Evolutionary conservation across 2,888 invertebrate genomes (phyloP).

Genomic region (Dione vanillae): DNA sequence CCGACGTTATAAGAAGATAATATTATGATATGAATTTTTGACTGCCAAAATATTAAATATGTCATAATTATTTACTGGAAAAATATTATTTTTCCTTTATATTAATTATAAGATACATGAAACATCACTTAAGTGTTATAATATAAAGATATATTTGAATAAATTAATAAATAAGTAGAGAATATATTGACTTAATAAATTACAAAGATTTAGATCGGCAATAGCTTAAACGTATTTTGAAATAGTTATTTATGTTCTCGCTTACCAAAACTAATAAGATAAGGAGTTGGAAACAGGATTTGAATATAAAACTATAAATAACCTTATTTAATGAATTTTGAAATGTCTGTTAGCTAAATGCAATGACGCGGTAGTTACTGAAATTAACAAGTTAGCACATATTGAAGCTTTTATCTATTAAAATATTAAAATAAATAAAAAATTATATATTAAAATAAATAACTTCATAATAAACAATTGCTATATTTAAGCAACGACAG

Average conservation of each 20-base stretch:
- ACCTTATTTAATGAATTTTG: neutral
- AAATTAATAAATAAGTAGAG: neutral
- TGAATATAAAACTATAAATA: conserved; percentile 2
- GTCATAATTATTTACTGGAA: neutral
- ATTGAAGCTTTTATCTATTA: neutral
- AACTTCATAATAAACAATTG: no score
- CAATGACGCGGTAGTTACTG: neutral
- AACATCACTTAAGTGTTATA: neutral
- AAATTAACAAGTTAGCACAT: neutral
- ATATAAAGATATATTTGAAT: conserved; percentile 2
- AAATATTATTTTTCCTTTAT: neutral
- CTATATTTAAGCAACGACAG: neutral
- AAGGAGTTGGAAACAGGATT: conserved; percentile 17
- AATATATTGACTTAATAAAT: conserved; percentile 19
- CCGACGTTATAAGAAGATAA: conserved; percentile 8
- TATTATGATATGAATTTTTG: neutral
- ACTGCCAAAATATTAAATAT: no score
- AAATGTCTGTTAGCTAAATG: neutral
- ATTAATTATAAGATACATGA: neutral
- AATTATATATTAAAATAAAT: no score
- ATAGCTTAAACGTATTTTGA: conserved; percentile 15
- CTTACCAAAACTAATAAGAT: conserved; percentile 16
- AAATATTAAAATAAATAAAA: no score
- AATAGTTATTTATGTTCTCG: conserved; percentile 19
- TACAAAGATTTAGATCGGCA: conserved; percentile 27